These are phyloP conservation scores for Myrmecophaga tridactyla DNA, from an alignment of 2,113 vertebrate genomes.

Conservation along the genomic window DNA sequence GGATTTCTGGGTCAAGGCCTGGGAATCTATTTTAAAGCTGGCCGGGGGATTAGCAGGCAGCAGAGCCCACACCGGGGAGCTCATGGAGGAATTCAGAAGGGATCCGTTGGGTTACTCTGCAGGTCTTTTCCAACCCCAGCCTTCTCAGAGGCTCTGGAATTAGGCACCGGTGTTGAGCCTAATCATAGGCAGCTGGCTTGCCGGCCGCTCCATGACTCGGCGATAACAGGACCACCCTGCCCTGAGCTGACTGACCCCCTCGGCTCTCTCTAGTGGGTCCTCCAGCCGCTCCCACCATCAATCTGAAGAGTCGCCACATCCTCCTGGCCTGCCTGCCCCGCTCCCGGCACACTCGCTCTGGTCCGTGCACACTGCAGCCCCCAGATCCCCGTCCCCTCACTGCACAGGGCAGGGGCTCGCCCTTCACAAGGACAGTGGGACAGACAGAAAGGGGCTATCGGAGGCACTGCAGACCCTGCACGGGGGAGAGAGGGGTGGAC, in stretches of 20 bases:
- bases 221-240: not conserved
- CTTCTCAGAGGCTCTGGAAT: not conserved
- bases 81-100: not conserved
- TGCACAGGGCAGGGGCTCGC: not conserved
- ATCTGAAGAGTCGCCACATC: not conserved
- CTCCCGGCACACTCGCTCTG: not conserved
- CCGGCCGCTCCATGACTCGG: not conserved
- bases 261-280: fast-evolving
- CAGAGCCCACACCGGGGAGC: not conserved
- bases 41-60: not conserved
- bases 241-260: not conserved
- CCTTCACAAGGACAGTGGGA: not conserved
- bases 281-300: not conserved
- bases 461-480: not conserved
- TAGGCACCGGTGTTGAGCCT: fast-evolving
- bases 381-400: not conserved
- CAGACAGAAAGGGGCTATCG: not conserved
- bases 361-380: not conserved
- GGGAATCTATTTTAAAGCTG: not conserved
- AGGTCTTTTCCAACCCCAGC: not conserved
- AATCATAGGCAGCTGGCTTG: not conserved
- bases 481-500: not conserved
- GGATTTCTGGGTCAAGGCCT: not conserved
- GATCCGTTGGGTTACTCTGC: not conserved
- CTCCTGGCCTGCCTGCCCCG: not conserved